These are phyloP conservation scores for Eublepharis macularius DNA, from an alignment of 2,113 vertebrate species.

Conservation along the genomic window DNA sequence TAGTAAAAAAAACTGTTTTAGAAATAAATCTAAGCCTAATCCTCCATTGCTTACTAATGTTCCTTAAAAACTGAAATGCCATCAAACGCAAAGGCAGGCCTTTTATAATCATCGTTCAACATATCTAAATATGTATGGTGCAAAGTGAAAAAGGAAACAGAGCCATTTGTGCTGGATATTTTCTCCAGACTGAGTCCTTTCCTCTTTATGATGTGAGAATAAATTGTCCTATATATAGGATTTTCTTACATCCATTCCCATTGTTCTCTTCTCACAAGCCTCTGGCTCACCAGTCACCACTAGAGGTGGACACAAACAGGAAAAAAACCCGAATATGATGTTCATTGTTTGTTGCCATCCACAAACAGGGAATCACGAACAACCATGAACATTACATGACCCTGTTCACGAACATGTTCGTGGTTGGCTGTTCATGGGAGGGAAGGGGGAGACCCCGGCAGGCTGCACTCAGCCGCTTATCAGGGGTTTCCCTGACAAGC, in stretches of 20 bases:
- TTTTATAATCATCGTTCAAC: no score
- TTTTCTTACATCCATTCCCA: not conserved
- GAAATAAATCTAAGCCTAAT: conserved; percentile 22
- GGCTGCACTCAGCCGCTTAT: no score
- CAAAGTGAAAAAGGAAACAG: not conserved
- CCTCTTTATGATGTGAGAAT: conserved; percentile 39
- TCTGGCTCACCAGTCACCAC: no score
- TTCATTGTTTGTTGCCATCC: no score
- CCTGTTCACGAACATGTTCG: no score
- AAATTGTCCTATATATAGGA: conserved; percentile 34
- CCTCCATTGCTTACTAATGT: conserved; percentile 16
- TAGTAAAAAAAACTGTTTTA: conserved; percentile 2
- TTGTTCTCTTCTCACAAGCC: not conserved
- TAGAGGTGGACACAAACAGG: no score
- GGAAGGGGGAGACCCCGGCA: no score
- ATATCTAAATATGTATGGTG: not conserved
- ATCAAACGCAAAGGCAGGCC: not conserved
- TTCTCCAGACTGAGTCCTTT: conserved; percentile 43
- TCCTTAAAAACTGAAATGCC: not conserved
- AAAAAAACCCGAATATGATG: no score
- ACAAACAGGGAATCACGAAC: no score
- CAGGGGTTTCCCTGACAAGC: no score
- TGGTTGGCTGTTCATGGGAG: no score
- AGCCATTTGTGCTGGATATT: not conserved
- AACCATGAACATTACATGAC: no score